Evolutionary conservation across 1,140 invertebrate genomes (phyloP), one percentile per base, ranked within the genome.

Genomic region (Rhynchophorus ferrugineus): DNA sequence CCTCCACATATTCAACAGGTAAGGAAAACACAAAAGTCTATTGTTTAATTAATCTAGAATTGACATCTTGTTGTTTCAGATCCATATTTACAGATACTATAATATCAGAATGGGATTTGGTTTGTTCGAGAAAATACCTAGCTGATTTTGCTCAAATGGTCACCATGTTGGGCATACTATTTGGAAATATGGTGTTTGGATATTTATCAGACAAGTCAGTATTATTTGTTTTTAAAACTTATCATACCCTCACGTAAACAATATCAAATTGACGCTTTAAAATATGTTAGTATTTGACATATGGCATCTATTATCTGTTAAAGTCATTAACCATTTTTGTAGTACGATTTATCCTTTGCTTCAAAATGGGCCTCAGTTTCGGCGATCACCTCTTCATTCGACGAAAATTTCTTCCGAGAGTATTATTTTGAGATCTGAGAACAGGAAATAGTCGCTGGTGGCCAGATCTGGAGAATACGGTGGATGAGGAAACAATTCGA

Each of bases 141-240:
- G 77, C 80, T 9, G 84, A 83, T 67, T 61, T 88, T 2, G 81
- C 80, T 1, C 85, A 89, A 62, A 81, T 81, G 1, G 74, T 82
- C 16, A 85, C 85, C 39, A 88, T 89, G 85, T 67, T 83, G 5
- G 87, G 85, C 3, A 79, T 89, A 37, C 74, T 88, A 19, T 67
- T 84, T 18, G 82, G 82, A 21, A 85, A 83, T 59, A 78, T 88
- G 70, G 44, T 82, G 3, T 89, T 88, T 61, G 84, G 87, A 39
- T 74, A 80, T 51, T 70, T 84, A 35, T 79, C 85, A 7, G 87
- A 89, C 71, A 82, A 78, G 85, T 87, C 71, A 66, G 71, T 72
- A 39, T 50, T 36, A 34, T 16, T 5, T 7, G 6, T 8, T 42
- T 3, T 7, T 42, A 44, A 7, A 11, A 44, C 6, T 44, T 44